A percentile compares a stretch with the other conserved stretches of the same genome.
Evolutionary conservation across 2,113 vertebrate species (phyloP).

Genomic region (Dinomys branickii): DNA sequence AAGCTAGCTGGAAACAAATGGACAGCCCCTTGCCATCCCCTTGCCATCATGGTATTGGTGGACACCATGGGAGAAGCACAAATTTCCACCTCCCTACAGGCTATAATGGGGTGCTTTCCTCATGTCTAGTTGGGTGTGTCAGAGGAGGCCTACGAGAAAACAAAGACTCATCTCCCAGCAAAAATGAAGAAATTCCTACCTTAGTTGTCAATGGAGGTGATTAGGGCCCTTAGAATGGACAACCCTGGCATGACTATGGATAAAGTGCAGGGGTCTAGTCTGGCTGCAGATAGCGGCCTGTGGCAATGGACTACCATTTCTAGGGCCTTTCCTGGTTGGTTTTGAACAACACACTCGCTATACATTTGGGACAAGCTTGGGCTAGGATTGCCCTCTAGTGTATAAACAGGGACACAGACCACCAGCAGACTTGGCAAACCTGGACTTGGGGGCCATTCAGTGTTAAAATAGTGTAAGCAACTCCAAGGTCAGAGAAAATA

Average conservation of each 20-base stretch:
- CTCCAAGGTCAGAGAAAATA: not conserved
- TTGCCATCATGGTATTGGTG: not conserved
- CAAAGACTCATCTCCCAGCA: not conserved
- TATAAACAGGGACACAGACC: not conserved
- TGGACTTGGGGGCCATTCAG: not conserved
- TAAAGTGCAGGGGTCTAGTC: not conserved
- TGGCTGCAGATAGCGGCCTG: not conserved
- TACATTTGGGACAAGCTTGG: not conserved
- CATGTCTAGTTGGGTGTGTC: not conserved
- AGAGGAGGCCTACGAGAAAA: not conserved
- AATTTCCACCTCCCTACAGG: not conserved
- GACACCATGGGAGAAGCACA: not conserved
- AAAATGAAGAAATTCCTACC: not conserved
- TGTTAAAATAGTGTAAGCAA: not conserved
- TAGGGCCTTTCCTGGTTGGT: not conserved
- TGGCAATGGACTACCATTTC: not conserved
- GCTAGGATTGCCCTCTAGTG: constrained; percentile 14
- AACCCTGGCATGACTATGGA: not conserved
- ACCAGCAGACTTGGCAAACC: not conserved
- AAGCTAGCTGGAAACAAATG: not conserved
- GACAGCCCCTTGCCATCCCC: rapidly evolving
- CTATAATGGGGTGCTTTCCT: not conserved
- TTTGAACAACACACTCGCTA: not conserved
- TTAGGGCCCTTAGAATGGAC: too few species aligned
- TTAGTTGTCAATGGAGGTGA: not conserved